phyloP scores from a whole-genome alignment of 2,797 vertebrate species.

The Phrynocephalus guinanensis region DNA sequence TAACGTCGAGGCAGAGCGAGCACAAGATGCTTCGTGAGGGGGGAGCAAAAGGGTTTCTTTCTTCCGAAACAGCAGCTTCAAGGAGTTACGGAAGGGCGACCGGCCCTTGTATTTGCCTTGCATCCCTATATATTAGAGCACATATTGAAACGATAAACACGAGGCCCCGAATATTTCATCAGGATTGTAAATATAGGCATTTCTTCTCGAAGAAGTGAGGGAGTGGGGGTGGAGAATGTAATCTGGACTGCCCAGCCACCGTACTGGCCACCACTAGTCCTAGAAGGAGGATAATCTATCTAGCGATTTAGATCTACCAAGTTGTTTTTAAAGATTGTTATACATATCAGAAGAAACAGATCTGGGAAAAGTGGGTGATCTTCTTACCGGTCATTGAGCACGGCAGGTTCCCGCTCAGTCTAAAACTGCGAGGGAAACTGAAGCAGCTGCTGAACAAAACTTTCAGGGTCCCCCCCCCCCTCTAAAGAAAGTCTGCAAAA shows the following conservation, averaged over 20 bases:
- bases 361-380: slow-evolving; percentile 65
- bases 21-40: not conserved
- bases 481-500: slow-evolving; percentile 89
- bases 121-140: slow-evolving; percentile 66
- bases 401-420: slow-evolving; percentile 77
- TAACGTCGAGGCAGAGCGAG: not conserved
- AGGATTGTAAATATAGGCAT: slow-evolving; percentile 69
- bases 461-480: slow-evolving; percentile 55
- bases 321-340: not conserved
- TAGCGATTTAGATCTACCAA: not conserved
- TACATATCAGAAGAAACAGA: slow-evolving; percentile 24
- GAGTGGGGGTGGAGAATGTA: not conserved
- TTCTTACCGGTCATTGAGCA: slow-evolving; percentile 77
- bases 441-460: slow-evolving; percentile 82
- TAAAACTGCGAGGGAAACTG: slow-evolving; percentile 74
- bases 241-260: not conserved
- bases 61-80: not conserved
- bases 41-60: not conserved
- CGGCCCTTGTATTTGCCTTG: slow-evolving; percentile 62
- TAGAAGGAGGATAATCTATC: not conserved
- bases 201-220: slow-evolving; percentile 54
- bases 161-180: slow-evolving; percentile 75
- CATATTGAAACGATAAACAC: slow-evolving; percentile 82
- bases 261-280: not conserved
- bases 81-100: not conserved